A percentile compares a stretch with the other conserved stretches of the same genome.
phyloP scores from a whole-genome alignment of 2,888 invertebrate genomes.

The Phymatocera aterrima region DNA sequence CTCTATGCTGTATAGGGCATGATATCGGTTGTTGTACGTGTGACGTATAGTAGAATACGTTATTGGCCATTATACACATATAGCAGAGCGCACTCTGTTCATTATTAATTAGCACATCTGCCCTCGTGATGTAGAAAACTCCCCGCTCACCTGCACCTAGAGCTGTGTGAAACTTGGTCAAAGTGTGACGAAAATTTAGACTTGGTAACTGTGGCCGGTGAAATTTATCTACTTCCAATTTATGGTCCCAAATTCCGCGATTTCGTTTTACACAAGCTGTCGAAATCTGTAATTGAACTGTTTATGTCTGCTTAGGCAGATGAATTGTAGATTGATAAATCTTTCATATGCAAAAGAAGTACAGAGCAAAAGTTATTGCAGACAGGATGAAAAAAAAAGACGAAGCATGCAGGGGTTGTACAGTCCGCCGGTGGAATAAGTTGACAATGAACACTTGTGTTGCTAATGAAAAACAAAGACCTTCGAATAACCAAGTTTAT shows the following conservation, averaged over 20 bases:
- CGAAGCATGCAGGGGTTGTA: too few species aligned
- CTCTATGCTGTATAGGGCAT: too few species aligned
- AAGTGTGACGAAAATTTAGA: not conserved
- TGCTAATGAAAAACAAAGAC: too few species aligned
- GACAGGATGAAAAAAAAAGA: too few species aligned
- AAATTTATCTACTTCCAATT: too few species aligned
- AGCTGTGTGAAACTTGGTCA: not conserved
- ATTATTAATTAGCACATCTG: slow-evolving; percentile 36
- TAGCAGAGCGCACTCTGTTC: slow-evolving; percentile 4
- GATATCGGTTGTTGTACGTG: not conserved
- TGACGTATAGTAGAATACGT: not conserved
- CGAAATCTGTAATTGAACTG: not conserved
- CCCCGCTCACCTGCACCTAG: not conserved
- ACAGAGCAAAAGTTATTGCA: not conserved
- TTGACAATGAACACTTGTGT: too few species aligned
- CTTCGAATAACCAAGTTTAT: too few species aligned
- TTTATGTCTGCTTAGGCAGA: not conserved
- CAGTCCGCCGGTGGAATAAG: too few species aligned
- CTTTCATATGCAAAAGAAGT: not conserved
- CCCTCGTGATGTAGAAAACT: slow-evolving; percentile 24
- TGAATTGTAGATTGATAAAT: too few species aligned
- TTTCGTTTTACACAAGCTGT: not conserved
- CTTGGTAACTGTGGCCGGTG: not conserved
- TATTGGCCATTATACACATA: slow-evolving; percentile 14
- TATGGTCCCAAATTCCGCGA: not conserved